Conservation (phyloP, 2,113 vertebrate species). For the Murina feae region DNA sequence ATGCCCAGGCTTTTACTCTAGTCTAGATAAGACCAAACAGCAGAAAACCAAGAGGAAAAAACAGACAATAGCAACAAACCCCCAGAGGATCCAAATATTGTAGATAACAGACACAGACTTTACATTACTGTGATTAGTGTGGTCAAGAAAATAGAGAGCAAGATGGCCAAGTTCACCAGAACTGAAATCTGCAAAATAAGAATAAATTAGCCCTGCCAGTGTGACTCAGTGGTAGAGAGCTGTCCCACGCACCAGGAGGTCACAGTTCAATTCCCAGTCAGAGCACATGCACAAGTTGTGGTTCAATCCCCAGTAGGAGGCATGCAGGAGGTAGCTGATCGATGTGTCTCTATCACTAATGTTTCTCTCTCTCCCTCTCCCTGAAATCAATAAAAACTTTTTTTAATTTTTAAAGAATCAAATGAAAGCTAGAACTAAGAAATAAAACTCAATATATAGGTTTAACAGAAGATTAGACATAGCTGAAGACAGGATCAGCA, state of each 20-base stretch:
- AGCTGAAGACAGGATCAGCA: background rate
- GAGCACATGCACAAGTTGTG: too few species aligned
- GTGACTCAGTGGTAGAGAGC: too few species aligned
- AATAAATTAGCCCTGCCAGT: background rate
- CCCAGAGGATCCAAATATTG: background rate
- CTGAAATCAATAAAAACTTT: too few species aligned
- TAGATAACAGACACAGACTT: background rate
- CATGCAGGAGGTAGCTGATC: too few species aligned
- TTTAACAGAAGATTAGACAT: background rate
- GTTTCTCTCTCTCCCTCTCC: too few species aligned
- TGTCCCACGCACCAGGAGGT: too few species aligned
- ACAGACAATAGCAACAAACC: background rate
- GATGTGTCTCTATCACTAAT: too few species aligned
- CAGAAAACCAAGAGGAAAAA: background rate
- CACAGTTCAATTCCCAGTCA: too few species aligned
- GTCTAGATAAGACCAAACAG: background rate
- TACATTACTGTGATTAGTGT: background rate
- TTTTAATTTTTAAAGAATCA: background rate
- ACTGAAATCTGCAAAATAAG: constrained; percentile 9
- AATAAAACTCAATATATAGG: background rate
- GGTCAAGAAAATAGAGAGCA: background rate
- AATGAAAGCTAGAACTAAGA: constrained; percentile 24
- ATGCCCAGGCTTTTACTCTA: background rate
- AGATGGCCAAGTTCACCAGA: background rate
- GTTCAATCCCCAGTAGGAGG: too few species aligned